These are phyloP conservation scores for Pelagia noctiluca DNA, from an alignment of 30 jellyfish, hydroid and myxozoan genomes.

Conservation along the genomic window DNA sequence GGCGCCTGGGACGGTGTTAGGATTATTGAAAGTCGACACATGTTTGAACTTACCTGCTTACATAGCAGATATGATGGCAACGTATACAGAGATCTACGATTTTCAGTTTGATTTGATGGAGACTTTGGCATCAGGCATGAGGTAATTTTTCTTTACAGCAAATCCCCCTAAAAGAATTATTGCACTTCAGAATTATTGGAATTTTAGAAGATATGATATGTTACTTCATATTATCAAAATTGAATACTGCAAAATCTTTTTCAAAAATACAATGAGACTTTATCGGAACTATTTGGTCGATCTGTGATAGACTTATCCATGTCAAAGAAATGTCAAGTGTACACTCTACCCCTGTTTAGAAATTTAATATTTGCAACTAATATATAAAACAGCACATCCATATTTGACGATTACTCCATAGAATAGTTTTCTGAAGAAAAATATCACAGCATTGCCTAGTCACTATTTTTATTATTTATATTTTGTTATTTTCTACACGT, in stretches of 20 bases:
- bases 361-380: neutral
- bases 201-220: neutral
- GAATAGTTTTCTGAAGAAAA: neutral
- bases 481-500: neutral
- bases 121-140: slow-evolving; percentile 30
- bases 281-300: slow-evolving; percentile 1
- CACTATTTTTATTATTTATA: neutral
- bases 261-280: neutral
- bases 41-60: slow-evolving; percentile 35
- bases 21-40: slow-evolving; percentile 6
- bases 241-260: neutral
- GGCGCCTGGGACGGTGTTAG: neutral
- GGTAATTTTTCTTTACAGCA: slow-evolving; percentile 1
- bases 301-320: neutral
- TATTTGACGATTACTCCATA: neutral
- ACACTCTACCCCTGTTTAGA: neutral
- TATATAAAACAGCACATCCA: neutral
- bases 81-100: slow-evolving; percentile 37
- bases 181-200: neutral
- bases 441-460: neutral
- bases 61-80: slow-evolving; percentile 51
- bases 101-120: slow-evolving; percentile 69
- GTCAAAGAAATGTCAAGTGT: neutral
- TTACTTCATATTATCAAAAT: neutral
- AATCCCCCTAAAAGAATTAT: neutral